A percentile compares a stretch with the other conserved stretches of the same genome.
These are phyloP conservation scores for Nyctibius grandis DNA, from an alignment of 2,797 vertebrate species.

Conservation along the genomic window DNA sequence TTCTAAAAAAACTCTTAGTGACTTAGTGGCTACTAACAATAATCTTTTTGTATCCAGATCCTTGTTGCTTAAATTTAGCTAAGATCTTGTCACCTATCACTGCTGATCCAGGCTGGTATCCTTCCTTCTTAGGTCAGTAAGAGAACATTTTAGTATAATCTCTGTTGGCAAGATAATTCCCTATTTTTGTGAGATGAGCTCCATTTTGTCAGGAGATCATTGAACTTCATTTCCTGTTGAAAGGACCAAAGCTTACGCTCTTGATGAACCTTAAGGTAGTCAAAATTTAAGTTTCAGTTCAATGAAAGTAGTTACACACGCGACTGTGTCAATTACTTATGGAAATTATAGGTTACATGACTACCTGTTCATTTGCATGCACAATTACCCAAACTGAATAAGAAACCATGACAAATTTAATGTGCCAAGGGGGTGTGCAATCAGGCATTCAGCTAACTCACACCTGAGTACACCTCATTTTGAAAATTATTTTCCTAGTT, in stretches of 20 bases:
- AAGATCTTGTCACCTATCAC: neutral
- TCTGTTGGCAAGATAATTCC: neutral
- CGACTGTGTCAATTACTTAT: neutral
- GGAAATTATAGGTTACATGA: neutral
- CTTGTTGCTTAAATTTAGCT: neutral
- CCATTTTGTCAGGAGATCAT: neutral
- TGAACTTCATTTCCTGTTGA: neutral
- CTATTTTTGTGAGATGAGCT: neutral
- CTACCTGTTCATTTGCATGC: conserved; percentile 26
- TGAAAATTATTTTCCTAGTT: neutral
- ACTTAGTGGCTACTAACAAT: neutral
- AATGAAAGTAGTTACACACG: neutral
- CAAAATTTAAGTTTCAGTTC: neutral
- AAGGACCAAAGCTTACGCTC: neutral
- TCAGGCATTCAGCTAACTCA: neutral
- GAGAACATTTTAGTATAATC: neutral
- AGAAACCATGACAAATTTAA: conserved; percentile 3
- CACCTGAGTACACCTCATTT: neutral
- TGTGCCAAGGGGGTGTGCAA: neutral
- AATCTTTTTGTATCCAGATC: neutral
- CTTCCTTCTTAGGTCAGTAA: neutral
- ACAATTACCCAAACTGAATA: conserved; percentile 5
- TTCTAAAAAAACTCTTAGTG: neutral
- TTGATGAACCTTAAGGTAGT: neutral
- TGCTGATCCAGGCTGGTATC: neutral